These are phyloP conservation scores for Rhabdomys pumilio DNA, from an alignment of 2,797 vertebrate genomes.

Conservation along the genomic window DNA sequence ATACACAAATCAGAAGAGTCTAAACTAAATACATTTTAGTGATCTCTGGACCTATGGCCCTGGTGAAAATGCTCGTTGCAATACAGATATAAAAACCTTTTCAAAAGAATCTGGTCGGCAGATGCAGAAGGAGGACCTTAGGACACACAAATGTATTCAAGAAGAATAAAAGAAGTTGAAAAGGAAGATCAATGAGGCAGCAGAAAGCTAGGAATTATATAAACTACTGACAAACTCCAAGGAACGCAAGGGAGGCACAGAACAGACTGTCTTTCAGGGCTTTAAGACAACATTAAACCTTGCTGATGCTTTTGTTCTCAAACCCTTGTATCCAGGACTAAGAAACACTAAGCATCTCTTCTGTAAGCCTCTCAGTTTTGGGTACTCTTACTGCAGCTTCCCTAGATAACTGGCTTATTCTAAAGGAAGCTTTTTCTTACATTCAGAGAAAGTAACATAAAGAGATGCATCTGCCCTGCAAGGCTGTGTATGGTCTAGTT, in stretches of 20 bases:
- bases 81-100: neutral
- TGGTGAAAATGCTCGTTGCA: neutral
- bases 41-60: neutral
- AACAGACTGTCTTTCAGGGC: neutral
- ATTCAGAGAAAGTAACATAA: neutral
- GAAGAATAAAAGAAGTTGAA: neutral
- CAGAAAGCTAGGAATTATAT: neutral
- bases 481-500: neutral
- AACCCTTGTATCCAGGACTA: neutral
- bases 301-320: neutral
- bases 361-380: neutral
- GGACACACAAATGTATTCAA: neutral
- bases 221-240: neutral
- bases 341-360: neutral
- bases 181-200: neutral
- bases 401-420: neutral
- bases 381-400: neutral
- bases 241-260: neutral
- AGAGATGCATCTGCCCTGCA: neutral
- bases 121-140: neutral
- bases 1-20: constrained; percentile 1
- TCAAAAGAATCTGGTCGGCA: neutral
- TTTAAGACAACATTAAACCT: neutral
- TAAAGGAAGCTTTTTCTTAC: neutral
- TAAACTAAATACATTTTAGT: neutral